Base-by-base conservation (phyloP, 2,113 vertebrate species). In the Semicossyphus pulcher region DNA sequence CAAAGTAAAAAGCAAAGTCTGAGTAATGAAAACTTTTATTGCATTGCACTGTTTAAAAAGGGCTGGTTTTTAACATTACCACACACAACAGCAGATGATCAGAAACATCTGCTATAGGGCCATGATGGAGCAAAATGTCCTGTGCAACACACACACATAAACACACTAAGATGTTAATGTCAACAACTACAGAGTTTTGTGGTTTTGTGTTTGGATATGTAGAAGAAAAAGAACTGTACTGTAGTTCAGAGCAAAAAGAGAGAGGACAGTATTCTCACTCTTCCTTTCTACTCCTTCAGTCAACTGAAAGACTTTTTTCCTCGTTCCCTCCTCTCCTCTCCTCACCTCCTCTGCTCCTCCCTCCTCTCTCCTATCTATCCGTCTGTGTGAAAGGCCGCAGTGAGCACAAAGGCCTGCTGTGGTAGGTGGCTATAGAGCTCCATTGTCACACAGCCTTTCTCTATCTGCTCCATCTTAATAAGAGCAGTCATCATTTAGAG, bases 391-490 rank as follows among this genome's bases (percentile, higher is more conserved):
- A 93, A 91, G 88, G 84, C 80, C 72, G n/a, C 59, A 39, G 62
- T 51, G 66, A 77, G 69, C 87, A 92, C 89, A 92, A 92, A 90
- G 73, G 88, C 76, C 72, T 41, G 78, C 65, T 52, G 56, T 88
- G 75, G 84, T 85, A 70, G 83, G 73, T 83, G 69, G 80, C 86
- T 89, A 82, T 49, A 84, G 80, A 84, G 85, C 61, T 81, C 86
- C 49, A 86, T 91, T 91, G 90, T 90, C 76, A 80, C 58, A 45
- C 66, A 69, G 85, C 63, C 77, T 81, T 65, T 85, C 80, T 89
- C 85, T 95, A 94, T 95, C 93, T 84, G 86, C 87, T 88, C 92
- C 89, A 94, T 94, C 93, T 94, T 95, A 95, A 95, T 94, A 94
- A 94, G 91, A 91, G 88, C 88, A 86, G 84, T 92, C 92, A 92